Evolutionary conservation across 2,113 vertebrate genomes (phyloP).

Genomic region (Gymnogyps californianus): DNA sequence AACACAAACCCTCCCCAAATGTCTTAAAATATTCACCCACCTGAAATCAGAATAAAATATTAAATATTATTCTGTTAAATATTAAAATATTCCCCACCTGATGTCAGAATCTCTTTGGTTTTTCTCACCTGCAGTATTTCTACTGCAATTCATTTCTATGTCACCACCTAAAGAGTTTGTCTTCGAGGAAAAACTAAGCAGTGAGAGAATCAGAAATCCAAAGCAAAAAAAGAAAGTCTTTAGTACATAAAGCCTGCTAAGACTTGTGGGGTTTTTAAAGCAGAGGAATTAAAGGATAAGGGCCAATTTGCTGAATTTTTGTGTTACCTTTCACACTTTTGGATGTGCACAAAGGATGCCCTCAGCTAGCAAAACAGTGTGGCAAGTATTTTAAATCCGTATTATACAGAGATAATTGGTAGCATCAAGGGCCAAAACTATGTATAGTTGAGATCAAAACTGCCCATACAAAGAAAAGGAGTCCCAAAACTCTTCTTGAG

Average conservation of each 20-base stretch:
- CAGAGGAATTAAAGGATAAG: background rate
- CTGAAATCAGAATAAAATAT: background rate
- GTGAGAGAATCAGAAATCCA: background rate
- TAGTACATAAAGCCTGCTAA: background rate
- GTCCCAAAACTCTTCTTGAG: background rate
- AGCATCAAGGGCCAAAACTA: background rate
- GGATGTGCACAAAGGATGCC: background rate
- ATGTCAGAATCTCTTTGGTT: background rate
- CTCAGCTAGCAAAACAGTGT: background rate
- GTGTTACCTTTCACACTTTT: background rate
- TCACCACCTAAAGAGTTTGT: background rate
- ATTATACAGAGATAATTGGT: conserved; percentile 4
- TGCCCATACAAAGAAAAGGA: background rate
- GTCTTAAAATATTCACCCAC: background rate
- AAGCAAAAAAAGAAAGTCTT: background rate
- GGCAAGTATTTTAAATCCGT: background rate
- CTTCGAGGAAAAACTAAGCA: background rate
- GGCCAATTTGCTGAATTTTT: background rate
- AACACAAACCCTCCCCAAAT: background rate
- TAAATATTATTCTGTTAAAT: background rate
- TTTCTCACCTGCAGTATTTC: background rate
- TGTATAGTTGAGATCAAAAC: background rate
- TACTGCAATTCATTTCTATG: background rate
- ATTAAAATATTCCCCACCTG: background rate
- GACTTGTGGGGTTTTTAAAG: background rate